A percentile compares a stretch with the other conserved stretches of the same genome.
These are phyloP conservation scores for Keiferia lycopersicella DNA, from an alignment of 2,888 invertebrate genomes.

Conservation along the genomic window DNA sequence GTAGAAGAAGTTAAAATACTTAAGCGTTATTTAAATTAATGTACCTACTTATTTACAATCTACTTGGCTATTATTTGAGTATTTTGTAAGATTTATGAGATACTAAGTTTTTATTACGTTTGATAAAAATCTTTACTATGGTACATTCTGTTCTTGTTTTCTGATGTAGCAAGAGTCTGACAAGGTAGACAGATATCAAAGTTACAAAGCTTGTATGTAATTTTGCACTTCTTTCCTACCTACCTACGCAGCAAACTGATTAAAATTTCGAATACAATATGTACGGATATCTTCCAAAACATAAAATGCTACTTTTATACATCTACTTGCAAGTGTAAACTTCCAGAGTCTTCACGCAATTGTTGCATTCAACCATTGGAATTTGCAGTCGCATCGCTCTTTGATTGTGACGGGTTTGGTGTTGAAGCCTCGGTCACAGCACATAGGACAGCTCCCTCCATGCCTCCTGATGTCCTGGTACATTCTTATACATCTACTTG, in stretches of 20 bases:
- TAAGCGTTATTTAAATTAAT: neutral
- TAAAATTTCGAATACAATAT: neutral
- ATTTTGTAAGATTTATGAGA: no score
- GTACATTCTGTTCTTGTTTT: no score
- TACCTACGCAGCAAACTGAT: neutral
- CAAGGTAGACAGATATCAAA: no score
- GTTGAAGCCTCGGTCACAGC: conserved; percentile 96
- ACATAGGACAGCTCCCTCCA: conserved; percentile 94
- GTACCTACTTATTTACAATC: no score
- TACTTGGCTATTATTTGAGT: no score
- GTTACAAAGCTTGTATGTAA: no score
- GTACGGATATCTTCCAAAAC: neutral
- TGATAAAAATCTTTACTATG: no score
- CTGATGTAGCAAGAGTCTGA: no score
- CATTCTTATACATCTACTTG: conserved; percentile 84
- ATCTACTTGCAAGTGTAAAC: conserved; percentile 93
- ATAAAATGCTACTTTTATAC: conserved; percentile 61
- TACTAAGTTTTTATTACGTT: no score
- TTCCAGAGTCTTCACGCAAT: conserved; percentile 90
- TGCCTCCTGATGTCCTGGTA: conserved; percentile 87
- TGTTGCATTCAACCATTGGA: conserved; percentile 97
- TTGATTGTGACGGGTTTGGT: conserved; percentile 88
- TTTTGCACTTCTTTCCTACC: neutral
- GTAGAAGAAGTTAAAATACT: neutral
- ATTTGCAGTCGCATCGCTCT: conserved; percentile 96